Conservation (phyloP, 64 coral and sea anemone genomes). For the Acropora yongei region DNA sequence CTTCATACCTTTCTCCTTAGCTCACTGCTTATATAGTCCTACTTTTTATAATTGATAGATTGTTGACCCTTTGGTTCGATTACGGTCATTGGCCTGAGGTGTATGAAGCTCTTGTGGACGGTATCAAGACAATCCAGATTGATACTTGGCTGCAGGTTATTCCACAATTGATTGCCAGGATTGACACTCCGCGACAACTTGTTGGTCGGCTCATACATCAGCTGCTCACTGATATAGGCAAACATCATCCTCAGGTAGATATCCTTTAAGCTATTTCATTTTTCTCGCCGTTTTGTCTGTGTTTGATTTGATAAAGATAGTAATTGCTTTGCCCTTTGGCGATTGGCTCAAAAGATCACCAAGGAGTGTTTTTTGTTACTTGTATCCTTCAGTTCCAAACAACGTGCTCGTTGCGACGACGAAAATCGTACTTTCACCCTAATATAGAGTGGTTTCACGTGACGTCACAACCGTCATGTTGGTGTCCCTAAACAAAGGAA, state of each 20-base stretch:
- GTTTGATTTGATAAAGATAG: background rate
- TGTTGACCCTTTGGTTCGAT: constrained; percentile 95
- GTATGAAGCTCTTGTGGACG: constrained; percentile 94
- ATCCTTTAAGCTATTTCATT: background rate
- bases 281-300: background rate
- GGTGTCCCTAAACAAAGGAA: too few species aligned
- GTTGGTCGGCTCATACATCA: constrained; percentile 96
- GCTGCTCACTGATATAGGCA: constrained; percentile 94
- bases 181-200: constrained; percentile 94
- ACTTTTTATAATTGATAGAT: background rate
- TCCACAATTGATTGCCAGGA: constrained; percentile 95
- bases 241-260: constrained; percentile 87
- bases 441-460: too few species aligned
- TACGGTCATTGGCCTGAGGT: constrained; percentile 93
- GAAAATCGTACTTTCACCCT: too few species aligned
- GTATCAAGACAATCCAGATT: constrained; percentile 99
- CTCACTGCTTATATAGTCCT: background rate
- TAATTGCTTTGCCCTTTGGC: background rate
- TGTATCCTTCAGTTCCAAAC: too few species aligned
- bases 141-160: constrained; percentile 99
- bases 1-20: background rate
- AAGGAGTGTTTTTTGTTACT: too few species aligned
- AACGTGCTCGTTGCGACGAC: too few species aligned
- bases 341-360: too few species aligned
- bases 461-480: too few species aligned